Percentiles rank a stretch among this genome's conserved stretches.
phyloP scores from a whole-genome alignment of 2,888 invertebrate genomes.

The Willowsia nigromaculata region DNA sequence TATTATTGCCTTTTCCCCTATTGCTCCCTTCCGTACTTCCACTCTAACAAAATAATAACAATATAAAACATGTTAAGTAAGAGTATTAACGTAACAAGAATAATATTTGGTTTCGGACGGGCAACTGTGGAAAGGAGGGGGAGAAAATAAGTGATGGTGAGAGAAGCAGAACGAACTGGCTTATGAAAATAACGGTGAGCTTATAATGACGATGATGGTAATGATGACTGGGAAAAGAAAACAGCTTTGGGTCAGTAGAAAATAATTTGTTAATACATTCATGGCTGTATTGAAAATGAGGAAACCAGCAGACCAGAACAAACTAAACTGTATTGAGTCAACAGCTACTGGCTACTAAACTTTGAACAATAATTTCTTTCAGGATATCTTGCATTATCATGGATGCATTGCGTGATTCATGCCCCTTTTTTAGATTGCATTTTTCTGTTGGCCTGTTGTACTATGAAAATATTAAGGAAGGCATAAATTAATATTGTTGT shows the following conservation, averaged over 20 bases:
- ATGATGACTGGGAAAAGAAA: not conserved
- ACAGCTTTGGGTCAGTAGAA: not conserved
- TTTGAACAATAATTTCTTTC: no score
- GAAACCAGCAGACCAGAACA: not conserved
- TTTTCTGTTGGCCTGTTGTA: no score
- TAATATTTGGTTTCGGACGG: not conserved
- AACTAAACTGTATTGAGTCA: not conserved
- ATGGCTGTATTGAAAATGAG: not conserved
- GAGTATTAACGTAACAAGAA: not conserved
- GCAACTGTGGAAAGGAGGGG: not conserved
- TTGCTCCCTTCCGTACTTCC: not conserved
- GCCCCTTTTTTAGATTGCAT: no score
- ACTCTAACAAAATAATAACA: not conserved
- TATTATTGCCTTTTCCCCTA: conserved; percentile 20
- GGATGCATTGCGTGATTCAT: no score
- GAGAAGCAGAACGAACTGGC: not conserved
- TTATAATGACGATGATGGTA: not conserved
- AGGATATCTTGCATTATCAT: not conserved
- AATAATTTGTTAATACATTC: not conserved
- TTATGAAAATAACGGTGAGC: not conserved
- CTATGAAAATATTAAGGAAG: no score
- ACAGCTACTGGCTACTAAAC: no score
- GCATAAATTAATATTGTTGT: no score
- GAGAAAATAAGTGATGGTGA: no score
- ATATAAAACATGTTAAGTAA: not conserved